Conservation (phyloP, 1,140 invertebrate species). For the Leptinotarsa lineolata region DNA sequence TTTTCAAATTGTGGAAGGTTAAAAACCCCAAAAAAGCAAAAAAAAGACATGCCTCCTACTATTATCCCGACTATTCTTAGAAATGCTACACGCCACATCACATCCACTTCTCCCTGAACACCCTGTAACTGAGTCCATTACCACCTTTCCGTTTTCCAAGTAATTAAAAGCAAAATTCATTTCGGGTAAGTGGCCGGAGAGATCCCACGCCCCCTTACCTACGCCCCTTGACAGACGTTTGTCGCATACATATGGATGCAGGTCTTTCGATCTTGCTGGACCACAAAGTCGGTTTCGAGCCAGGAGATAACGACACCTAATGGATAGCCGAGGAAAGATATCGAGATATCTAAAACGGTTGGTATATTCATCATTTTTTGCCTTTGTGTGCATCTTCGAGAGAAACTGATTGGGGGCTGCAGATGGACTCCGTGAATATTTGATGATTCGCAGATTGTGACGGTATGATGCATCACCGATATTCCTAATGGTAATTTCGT, state of each 20-base stretch:
- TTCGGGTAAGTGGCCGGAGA: slow-evolving; percentile 10
- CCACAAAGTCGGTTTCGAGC: background rate
- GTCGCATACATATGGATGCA: slow-evolving; percentile 53
- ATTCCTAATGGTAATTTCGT: too few relatives aligned
- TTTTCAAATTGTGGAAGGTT: too few relatives aligned
- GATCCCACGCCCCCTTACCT: slow-evolving; percentile 12
- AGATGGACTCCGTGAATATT: background rate
- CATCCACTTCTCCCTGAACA: background rate
- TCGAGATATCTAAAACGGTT: slow-evolving; percentile 8
- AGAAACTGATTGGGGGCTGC: background rate
- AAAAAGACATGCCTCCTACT: too few relatives aligned
- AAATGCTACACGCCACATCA: too few relatives aligned
- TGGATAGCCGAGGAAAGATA: slow-evolving; percentile 10
- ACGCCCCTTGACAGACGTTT: slow-evolving; percentile 35
- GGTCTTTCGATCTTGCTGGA: slow-evolving; percentile 32
- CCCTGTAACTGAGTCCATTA: slow-evolving; percentile 8
- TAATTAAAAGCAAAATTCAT: slow-evolving; percentile 10
- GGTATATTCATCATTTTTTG: slow-evolving; percentile 14
- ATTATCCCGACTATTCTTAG: too few relatives aligned
- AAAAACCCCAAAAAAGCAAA: too few relatives aligned
- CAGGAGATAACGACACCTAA: slow-evolving; percentile 5
- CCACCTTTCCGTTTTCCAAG: background rate
- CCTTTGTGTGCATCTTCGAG: background rate
- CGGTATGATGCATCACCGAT: background rate
- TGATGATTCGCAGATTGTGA: background rate